phyloP scores from a whole-genome alignment of 2,888 invertebrate genomes.

The Leptodirus hochenwartii region DNA sequence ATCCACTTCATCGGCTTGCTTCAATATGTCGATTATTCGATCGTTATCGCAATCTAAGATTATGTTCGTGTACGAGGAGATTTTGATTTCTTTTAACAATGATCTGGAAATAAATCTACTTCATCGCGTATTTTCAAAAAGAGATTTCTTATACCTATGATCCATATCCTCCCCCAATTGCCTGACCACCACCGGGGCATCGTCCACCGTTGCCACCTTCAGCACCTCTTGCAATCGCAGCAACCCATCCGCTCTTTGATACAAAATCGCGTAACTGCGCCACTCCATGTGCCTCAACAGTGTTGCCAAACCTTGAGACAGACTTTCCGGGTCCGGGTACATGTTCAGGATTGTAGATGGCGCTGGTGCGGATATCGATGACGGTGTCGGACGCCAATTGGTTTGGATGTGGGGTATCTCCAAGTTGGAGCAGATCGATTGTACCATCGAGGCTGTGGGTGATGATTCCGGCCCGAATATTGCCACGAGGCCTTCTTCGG shows the following conservation, averaged over 20 bases:
- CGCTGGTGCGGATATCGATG: too few species aligned
- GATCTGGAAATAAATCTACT: slow-evolving; percentile 30
- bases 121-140: background rate
- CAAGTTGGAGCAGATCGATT: slow-evolving; percentile 64
- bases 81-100: slow-evolving; percentile 55
- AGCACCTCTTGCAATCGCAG: slow-evolving; percentile 62
- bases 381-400: slow-evolving; percentile 44
- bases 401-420: slow-evolving; percentile 75
- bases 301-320: slow-evolving; percentile 46
- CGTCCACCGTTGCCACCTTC: slow-evolving; percentile 42
- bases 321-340: slow-evolving; percentile 45
- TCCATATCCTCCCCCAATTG: slow-evolving; percentile 27
- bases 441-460: slow-evolving; percentile 49
- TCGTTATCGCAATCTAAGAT: slow-evolving; percentile 56
- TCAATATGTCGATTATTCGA: slow-evolving; percentile 32
- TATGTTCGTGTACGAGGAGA: slow-evolving; percentile 49
- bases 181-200: slow-evolving; percentile 41
- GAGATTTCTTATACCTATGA: slow-evolving; percentile 14
- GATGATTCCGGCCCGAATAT: slow-evolving; percentile 64
- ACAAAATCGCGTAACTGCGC: slow-evolving; percentile 60
- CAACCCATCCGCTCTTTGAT: slow-evolving; percentile 59
- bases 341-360: slow-evolving; percentile 37
- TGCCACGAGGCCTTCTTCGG: slow-evolving; percentile 48
- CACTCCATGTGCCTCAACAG: slow-evolving; percentile 52
- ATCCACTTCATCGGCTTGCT: slow-evolving; percentile 65